Conservation (phyloP, 2,113 vertebrate species). For the Scalopus aquaticus region DNA sequence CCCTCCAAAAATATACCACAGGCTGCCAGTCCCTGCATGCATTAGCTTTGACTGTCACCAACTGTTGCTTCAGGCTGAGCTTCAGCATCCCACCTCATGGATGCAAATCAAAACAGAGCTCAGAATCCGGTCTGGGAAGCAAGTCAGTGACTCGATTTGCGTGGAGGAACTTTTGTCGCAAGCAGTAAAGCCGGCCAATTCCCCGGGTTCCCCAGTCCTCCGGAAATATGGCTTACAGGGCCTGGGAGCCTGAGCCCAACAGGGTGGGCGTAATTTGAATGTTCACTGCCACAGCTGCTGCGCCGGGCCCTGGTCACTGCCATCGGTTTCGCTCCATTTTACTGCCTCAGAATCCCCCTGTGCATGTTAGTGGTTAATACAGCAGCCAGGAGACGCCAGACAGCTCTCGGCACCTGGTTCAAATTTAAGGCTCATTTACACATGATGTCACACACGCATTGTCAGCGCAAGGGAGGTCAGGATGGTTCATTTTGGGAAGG, state of each 20-base stretch:
- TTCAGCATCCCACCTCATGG: not conserved
- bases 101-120: slow-evolving; percentile 65
- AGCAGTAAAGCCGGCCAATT: slow-evolving; percentile 62
- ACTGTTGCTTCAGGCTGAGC: not conserved
- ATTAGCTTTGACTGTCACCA: not conserved
- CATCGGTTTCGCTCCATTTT: slow-evolving; percentile 67
- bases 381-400: slow-evolving; percentile 77
- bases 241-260: not conserved
- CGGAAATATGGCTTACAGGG: slow-evolving; percentile 57
- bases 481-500: slow-evolving; percentile 83
- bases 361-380: slow-evolving; percentile 73
- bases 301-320: not conserved
- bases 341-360: slow-evolving; percentile 65
- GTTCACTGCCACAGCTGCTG: slow-evolving; percentile 64
- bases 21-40: not conserved
- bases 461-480: slow-evolving; percentile 84
- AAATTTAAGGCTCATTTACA: slow-evolving; percentile 87
- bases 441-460: slow-evolving; percentile 87
- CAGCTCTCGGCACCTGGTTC: slow-evolving; percentile 85
- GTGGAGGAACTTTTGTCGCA: slow-evolving; percentile 57
- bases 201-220: slow-evolving; percentile 59
- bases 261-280: slow-evolving; percentile 47
- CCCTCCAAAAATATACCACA: not conserved
- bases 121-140: slow-evolving; percentile 17
- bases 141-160: slow-evolving; percentile 67